A percentile compares a stretch with the other conserved stretches of the same genome.
These are phyloP conservation scores for Phyllotis vaccarum DNA, from an alignment of 2,797 vertebrate genomes.

Conservation along the genomic window DNA sequence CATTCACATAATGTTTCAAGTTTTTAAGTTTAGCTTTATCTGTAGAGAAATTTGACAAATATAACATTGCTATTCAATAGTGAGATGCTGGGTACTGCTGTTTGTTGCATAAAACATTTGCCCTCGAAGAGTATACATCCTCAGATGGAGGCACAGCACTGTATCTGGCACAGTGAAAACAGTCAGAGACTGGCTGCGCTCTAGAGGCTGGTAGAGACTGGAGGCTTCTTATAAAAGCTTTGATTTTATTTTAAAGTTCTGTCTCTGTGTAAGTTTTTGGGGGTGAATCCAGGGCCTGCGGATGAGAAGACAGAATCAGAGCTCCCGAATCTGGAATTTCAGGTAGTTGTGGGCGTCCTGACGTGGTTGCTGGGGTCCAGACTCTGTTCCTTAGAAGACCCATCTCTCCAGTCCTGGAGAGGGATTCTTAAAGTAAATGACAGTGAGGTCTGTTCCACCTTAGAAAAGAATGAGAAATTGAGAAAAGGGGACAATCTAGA, in stretches of 20 bases:
- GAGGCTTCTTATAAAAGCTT: neutral
- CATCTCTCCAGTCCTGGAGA: neutral
- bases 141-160: neutral
- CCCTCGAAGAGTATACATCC: neutral
- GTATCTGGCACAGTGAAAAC: neutral
- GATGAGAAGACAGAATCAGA: neutral
- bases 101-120: neutral
- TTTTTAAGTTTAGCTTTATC: neutral
- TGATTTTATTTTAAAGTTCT: neutral
- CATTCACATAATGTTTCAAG: neutral
- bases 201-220: too few relatives aligned
- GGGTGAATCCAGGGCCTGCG: neutral
- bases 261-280: neutral
- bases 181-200: neutral
- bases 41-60: neutral
- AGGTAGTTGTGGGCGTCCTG: neutral
- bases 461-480: neutral
- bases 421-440: neutral
- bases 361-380: neutral
- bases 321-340: neutral
- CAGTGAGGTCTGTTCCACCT: neutral
- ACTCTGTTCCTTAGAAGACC: neutral
- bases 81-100: neutral
- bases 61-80: neutral
- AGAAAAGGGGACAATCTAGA: neutral